Percentiles rank a stretch among this genome's conserved stretches.
phyloP scores from a whole-genome alignment of 2,888 invertebrate species.

The Lycia hirtaria region DNA sequence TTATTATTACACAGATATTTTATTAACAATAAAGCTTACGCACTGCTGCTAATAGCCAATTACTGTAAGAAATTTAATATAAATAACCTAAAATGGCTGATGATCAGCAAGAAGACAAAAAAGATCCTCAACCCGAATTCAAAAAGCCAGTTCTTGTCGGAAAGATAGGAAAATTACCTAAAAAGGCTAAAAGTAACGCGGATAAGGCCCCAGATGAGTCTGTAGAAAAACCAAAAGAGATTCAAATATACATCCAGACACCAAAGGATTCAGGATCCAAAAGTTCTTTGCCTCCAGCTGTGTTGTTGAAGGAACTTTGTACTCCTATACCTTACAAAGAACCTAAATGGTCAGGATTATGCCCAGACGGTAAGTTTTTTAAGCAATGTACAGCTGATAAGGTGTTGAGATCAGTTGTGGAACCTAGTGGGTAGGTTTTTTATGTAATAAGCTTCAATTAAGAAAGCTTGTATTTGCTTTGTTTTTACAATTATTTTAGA shows the following conservation, averaged over 20 bases:
- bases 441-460: no score
- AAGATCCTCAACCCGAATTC: conserved; percentile 65
- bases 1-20: no score
- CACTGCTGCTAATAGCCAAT: not conserved
- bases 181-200: conserved; percentile 60
- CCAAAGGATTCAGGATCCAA: conserved; percentile 47
- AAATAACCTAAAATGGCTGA: conserved; percentile 47
- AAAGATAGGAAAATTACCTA: conserved; percentile 82
- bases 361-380: conserved; percentile 76
- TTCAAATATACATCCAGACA: conserved; percentile 9
- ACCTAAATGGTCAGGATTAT: conserved; percentile 92
- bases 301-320: conserved; percentile 65
- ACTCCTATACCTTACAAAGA: conserved; percentile 89
- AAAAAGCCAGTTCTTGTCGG: conserved; percentile 84
- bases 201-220: conserved; percentile 49
- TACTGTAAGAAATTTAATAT: not conserved
- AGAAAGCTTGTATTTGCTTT: no score
- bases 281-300: conserved; percentile 59
- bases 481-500: no score
- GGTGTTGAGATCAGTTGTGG: no score
- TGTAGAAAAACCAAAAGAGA: conserved; percentile 34
- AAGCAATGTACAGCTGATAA: no score
- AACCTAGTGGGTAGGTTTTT: no score
- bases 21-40: not conserved
- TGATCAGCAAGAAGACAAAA: conserved; percentile 45